These are phyloP conservation scores for Rachycentron canadum DNA, from an alignment of 2,797 vertebrate species.

Conservation along the genomic window DNA sequence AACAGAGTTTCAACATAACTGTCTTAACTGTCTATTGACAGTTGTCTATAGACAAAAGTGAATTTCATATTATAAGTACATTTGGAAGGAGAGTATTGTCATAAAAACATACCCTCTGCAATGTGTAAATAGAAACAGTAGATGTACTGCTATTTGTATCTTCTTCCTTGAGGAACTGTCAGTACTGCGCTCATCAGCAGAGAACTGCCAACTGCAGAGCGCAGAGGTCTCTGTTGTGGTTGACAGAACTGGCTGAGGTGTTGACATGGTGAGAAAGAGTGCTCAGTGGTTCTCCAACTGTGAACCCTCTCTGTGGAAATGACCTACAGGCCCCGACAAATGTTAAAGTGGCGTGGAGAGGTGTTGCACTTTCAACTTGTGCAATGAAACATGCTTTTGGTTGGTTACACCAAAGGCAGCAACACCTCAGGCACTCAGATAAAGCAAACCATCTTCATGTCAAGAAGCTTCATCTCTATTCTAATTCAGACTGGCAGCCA, in stretches of 20 bases:
- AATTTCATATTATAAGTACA: too few species aligned
- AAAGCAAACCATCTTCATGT: slow-evolving; percentile 11
- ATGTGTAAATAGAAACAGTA: neutral
- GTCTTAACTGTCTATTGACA: neutral
- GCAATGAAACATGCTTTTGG: slow-evolving; percentile 18
- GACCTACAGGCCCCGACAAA: slow-evolving; percentile 11
- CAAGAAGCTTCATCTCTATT: neutral
- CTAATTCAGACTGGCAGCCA: slow-evolving; percentile 47
- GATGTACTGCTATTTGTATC: neutral
- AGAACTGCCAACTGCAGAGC: neutral
- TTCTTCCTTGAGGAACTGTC: neutral
- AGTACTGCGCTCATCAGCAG: neutral
- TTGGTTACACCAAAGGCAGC: neutral
- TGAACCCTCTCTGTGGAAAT: slow-evolving; percentile 39
- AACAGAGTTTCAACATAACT: neutral
- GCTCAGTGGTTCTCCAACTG: slow-evolving; percentile 4
- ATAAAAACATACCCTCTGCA: neutral
- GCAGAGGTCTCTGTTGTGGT: neutral
- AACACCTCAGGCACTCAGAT: neutral
- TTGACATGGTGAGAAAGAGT: slow-evolving; percentile 30
- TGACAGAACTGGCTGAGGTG: neutral
- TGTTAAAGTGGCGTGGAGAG: slow-evolving; percentile 27
- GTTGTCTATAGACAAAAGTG: too few species aligned
- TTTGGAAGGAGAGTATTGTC: neutral
- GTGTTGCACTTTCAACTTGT: slow-evolving; percentile 44